These are phyloP conservation scores for Micrasema longulum DNA, from an alignment of 1,140 invertebrate species.

Conservation along the genomic window DNA sequence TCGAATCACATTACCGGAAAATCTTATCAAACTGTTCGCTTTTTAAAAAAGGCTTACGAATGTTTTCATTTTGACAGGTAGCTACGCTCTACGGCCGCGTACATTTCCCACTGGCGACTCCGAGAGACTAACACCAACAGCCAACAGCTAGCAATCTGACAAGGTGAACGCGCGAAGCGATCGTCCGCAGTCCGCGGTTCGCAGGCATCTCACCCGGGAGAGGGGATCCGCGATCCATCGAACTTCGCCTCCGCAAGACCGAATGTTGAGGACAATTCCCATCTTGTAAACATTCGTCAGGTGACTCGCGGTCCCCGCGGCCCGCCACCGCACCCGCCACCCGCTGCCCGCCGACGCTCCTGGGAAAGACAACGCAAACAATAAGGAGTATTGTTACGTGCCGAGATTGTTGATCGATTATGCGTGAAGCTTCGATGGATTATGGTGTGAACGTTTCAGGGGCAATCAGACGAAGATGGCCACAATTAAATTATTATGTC, in stretches of 20 bases:
- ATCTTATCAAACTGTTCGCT: slow-evolving; percentile 31
- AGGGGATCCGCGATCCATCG: neutral
- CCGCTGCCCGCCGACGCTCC: neutral
- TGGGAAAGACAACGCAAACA: slow-evolving; percentile 18
- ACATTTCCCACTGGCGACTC: slow-evolving; percentile 23
- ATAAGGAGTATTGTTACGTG: slow-evolving; percentile 28
- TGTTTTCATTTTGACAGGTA: slow-evolving; percentile 29
- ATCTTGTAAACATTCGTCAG: slow-evolving; percentile 32
- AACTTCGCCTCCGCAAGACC: slow-evolving; percentile 16
- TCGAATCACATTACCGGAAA: slow-evolving; percentile 12
- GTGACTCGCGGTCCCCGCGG: slow-evolving; percentile 15
- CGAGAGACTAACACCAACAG: neutral
- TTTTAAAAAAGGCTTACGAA: slow-evolving; percentile 11
- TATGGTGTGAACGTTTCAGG: slow-evolving; percentile 28
- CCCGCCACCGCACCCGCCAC: neutral
- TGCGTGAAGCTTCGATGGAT: slow-evolving; percentile 25
- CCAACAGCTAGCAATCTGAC: neutral
- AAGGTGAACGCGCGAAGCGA: slow-evolving; percentile 33
- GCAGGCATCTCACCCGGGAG: neutral
- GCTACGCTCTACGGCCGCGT: slow-evolving; percentile 17
- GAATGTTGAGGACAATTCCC: slow-evolving; percentile 25
- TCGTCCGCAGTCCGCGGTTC: slow-evolving; percentile 1
- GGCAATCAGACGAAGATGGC: slow-evolving; percentile 13
- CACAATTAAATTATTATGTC: slow-evolving; percentile 27
- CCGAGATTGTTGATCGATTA: slow-evolving; percentile 28